A percentile compares a stretch with the other conserved stretches of the same genome.
These are phyloP conservation scores for Listrodromus nycthemerus DNA, from an alignment of 2,888 invertebrate genomes.

Conservation along the genomic window DNA sequence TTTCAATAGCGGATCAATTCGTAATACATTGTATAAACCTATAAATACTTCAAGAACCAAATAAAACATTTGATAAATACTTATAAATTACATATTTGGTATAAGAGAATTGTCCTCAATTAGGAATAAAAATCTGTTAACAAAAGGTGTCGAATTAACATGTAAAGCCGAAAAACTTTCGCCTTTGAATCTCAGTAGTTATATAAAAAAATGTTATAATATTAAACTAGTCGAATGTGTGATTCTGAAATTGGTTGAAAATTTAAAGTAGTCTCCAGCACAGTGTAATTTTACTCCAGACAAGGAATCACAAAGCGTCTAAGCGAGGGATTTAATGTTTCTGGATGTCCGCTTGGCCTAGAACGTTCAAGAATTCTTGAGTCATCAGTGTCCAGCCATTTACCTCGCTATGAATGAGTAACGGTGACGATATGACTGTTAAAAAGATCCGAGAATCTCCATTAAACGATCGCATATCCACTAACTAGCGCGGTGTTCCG, in stretches of 20 bases:
- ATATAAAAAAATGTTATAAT: neutral
- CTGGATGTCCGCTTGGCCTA: neutral
- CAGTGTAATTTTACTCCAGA: neutral
- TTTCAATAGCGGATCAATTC: no score
- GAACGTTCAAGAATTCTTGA: constrained; percentile 51
- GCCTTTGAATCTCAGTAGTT: neutral
- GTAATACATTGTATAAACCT: no score
- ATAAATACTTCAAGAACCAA: no score
- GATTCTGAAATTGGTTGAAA: neutral
- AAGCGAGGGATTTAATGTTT: neutral
- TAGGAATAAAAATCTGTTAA: neutral
- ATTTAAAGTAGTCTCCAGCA: neutral
- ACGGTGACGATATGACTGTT: constrained; percentile 30
- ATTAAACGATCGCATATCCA: constrained; percentile 6
- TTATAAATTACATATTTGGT: no score
- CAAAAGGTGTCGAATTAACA: neutral
- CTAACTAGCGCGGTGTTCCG: neutral
- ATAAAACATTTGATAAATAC: no score
- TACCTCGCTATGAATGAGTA: constrained; percentile 26
- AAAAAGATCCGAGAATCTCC: constrained; percentile 40
- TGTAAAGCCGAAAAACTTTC: neutral
- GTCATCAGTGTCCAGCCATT: constrained; percentile 43
- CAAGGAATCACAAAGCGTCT: neutral
- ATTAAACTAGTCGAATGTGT: neutral
- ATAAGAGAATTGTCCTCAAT: no score